Percentiles rank a stretch among this genome's conserved stretches.
Evolutionary conservation across 2,797 vertebrate species (phyloP).

Genomic region (Orientallactaga sibirica): DNA sequence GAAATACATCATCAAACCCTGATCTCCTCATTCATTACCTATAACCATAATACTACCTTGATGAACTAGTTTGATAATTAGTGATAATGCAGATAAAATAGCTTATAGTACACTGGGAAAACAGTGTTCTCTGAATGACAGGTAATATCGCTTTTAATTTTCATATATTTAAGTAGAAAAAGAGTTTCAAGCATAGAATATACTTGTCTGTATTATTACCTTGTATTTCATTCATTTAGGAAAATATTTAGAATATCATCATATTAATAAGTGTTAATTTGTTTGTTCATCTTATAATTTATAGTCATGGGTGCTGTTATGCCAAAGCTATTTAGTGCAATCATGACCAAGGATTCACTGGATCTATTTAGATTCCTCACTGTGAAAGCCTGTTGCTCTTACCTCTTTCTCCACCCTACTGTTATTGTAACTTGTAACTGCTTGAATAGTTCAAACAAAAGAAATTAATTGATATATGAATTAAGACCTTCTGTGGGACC

Average conservation of each 20-base stretch:
- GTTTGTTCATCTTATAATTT: not conserved
- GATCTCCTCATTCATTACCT: not conserved
- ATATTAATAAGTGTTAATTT: not conserved
- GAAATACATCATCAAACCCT: not conserved
- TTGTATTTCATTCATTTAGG: not conserved
- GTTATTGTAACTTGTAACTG: not conserved
- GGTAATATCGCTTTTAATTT: not conserved
- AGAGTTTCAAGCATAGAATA: not conserved
- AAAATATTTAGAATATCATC: not conserved
- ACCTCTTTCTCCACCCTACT: accelerated
- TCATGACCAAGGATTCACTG: not conserved
- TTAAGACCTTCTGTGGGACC: not conserved
- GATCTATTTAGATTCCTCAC: not conserved
- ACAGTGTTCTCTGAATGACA: conserved; percentile 26
- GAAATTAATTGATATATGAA: not conserved
- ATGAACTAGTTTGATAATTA: conserved; percentile 27
- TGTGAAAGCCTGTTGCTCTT: not conserved
- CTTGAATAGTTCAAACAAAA: not conserved
- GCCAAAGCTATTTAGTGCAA: not conserved
- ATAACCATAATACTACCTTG: not conserved
- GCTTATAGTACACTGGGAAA: not conserved
- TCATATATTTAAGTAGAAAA: not conserved
- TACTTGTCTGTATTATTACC: not conserved
- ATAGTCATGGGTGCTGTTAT: not conserved
- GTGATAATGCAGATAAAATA: conserved; percentile 20